Evolutionary conservation across 2,797 vertebrate genomes (phyloP).

Genomic region (Syncerus caffer): DNA sequence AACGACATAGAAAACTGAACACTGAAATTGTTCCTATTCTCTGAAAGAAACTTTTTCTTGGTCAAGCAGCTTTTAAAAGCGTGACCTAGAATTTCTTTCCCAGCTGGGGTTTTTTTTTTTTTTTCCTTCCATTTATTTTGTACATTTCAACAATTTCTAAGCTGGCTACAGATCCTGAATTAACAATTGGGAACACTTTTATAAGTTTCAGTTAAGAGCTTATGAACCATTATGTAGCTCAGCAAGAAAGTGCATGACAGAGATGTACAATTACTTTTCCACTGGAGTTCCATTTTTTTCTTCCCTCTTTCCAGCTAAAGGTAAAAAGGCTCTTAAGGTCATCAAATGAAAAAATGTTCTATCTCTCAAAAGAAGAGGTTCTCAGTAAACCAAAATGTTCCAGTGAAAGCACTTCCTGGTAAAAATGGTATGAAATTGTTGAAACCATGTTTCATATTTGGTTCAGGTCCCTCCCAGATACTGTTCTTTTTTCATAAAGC

Average conservation of each 20-base stretch:
- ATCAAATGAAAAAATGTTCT: slow-evolving; percentile 3
- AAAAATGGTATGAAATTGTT: slow-evolving; percentile 18
- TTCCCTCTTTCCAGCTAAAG: not conserved
- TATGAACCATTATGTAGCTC: slow-evolving; percentile 45
- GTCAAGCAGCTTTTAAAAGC: slow-evolving; percentile 15
- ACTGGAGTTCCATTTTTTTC: not conserved
- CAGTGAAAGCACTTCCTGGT: not conserved
- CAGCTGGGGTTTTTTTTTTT: not conserved
- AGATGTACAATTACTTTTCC: not conserved
- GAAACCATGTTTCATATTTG: not conserved
- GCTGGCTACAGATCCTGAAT: slow-evolving; percentile 17
- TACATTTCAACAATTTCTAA: slow-evolving; percentile 55
- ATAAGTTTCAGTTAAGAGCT: slow-evolving; percentile 39
- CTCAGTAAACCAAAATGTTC: slow-evolving; percentile 1
- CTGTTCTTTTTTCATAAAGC: not conserved
- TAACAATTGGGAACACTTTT: slow-evolving; percentile 35
- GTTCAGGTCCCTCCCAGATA: not conserved
- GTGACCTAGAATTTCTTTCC: slow-evolving; percentile 56
- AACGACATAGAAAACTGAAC: not conserved
- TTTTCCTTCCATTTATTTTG: slow-evolving; percentile 26
- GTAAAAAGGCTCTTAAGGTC: not conserved
- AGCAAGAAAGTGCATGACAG: slow-evolving; percentile 18
- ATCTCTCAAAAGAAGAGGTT: not conserved
- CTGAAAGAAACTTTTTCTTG: not conserved
- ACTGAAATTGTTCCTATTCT: not conserved